Evolutionary conservation across 2,113 vertebrate species (phyloP), one percentile per base, ranked within the genome.

Genomic region (Upupa epops): DNA sequence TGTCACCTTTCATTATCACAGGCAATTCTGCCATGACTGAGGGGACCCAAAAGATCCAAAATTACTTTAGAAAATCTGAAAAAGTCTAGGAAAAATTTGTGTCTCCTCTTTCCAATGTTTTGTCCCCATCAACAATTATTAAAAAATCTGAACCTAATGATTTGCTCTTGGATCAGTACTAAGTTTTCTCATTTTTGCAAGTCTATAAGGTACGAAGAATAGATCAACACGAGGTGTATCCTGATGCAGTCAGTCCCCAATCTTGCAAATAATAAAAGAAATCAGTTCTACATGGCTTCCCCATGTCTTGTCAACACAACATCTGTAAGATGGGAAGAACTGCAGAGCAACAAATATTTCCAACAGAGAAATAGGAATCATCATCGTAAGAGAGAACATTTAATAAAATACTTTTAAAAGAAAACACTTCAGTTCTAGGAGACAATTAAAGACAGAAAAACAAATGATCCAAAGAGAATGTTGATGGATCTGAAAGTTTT

Each of bases 141-240:
- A 32, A 52, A 90, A 80, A 71, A 59, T 4, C 1, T 54, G 14
- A 83, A 86, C 46, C 15, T 34, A 60, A 48, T 86, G 74, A 61
- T 84, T 83, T 86, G 73, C 7, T 28, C 9, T 71, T 9, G 3
- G 4, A 59, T 42, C 46, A 21, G 9, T 54, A 79, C 69, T 28
- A 24, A 83, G 32, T 40, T 93, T 89, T 71, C 65, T 61, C 82
- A 60, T 51, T 16, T 86, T 90, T 66, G 85, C n/a, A 93, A 72
- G 73, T 13, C 52, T 74, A 40, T 5, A 60, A 80, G 21, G 31
- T 15, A 61, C 25, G 69, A 88, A 60, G 31, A 92, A 65, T 73
- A 56, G 26, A 45, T 31, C 86, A 83, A 72, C 21, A 71, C 24
- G 75, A 65, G 3, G 28, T 31, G 4, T 74, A 78, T 80, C 88